Percentiles rank a stretch among this genome's conserved stretches.
These are phyloP conservation scores for Gracilinanus agilis DNA, from an alignment of 2,113 vertebrate species.

Conservation along the genomic window DNA sequence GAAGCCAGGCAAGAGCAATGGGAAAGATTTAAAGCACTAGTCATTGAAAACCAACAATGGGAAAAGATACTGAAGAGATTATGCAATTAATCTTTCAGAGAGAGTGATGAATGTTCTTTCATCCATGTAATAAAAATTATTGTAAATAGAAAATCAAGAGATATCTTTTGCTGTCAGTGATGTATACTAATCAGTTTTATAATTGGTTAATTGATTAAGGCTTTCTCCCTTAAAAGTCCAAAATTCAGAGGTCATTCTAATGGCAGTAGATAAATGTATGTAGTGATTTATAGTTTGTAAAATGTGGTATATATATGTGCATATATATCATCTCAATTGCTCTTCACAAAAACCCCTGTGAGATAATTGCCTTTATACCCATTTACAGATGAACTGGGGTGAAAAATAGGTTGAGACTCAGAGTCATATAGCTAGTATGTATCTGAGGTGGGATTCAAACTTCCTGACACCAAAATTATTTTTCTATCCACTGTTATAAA, in stretches of 20 bases:
- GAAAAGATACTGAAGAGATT: neutral
- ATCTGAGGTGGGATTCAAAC: neutral
- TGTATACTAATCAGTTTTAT: neutral
- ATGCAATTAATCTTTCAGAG: neutral
- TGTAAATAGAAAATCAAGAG: neutral
- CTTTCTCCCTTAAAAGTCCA: neutral
- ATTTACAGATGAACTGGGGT: neutral
- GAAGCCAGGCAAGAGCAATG: neutral
- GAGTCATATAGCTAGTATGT: neutral
- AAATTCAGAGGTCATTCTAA: neutral
- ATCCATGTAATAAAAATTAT: neutral
- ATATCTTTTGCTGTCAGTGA: neutral
- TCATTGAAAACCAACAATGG: neutral
- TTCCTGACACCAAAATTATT: neutral
- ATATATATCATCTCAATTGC: neutral
- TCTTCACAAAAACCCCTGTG: neutral
- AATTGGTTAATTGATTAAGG: neutral
- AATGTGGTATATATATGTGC: neutral
- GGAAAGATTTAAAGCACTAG: neutral
- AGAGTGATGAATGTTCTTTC: neutral
- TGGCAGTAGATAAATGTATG: neutral
- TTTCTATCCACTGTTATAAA: neutral
- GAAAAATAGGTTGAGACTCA: neutral
- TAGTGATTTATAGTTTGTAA: neutral
- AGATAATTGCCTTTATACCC: neutral